Conservation (phyloP, 2,888 invertebrate species). For the Amphipyra tragopoginis region DNA sequence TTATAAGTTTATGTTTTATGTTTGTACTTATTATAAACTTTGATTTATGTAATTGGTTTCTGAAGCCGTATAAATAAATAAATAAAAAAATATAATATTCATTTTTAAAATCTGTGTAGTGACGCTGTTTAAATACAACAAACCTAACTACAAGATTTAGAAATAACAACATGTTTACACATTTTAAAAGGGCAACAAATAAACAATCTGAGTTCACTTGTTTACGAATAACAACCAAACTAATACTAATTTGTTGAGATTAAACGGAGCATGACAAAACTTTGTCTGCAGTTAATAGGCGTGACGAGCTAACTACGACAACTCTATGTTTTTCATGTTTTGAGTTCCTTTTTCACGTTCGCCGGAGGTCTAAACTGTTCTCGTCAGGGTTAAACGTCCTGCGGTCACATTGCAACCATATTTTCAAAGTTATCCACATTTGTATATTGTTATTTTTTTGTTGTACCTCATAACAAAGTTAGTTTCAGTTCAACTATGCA, state of each 20-base stretch:
- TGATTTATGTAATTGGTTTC: too few relatives aligned
- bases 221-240: slow-evolving; percentile 10
- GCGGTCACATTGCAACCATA: slow-evolving; percentile 36
- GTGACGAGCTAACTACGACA: slow-evolving; percentile 45
- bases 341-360: slow-evolving; percentile 47
- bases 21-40: too few relatives aligned
- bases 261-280: slow-evolving; percentile 44
- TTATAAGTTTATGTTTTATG: too few relatives aligned
- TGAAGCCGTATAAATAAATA: too few relatives aligned
- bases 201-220: not conserved
- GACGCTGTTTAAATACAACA: too few relatives aligned
- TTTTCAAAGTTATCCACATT: slow-evolving; percentile 33
- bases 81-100: too few relatives aligned
- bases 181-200: not conserved
- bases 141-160: too few relatives aligned
- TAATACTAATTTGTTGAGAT: slow-evolving; percentile 14
- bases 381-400: slow-evolving; percentile 27
- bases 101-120: too few relatives aligned
- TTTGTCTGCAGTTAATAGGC: slow-evolving; percentile 53
- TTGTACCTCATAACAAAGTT: slow-evolving; percentile 40
- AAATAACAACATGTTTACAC: not conserved
- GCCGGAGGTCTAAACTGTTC: slow-evolving; percentile 18
- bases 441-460: slow-evolving; percentile 24
- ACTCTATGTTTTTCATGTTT: slow-evolving; percentile 31
- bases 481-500: slow-evolving; percentile 34